A percentile compares a stretch with the other conserved stretches of the same genome.
Evolutionary conservation across 2,888 invertebrate genomes (phyloP).

Genomic region (Zaprionus lineosus): DNA sequence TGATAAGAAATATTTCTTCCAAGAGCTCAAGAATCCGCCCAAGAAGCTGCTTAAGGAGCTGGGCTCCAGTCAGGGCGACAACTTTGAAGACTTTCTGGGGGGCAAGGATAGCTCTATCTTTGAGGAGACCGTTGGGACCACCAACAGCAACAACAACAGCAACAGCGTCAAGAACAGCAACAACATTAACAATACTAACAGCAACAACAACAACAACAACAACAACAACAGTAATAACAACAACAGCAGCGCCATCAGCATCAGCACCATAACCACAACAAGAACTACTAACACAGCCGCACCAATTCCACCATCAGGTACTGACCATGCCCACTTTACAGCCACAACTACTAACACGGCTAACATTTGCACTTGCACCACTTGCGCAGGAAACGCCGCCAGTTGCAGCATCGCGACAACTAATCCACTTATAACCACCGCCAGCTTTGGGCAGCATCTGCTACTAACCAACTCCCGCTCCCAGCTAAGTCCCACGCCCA

Average conservation of each 20-base stretch:
- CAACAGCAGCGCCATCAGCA: conserved; percentile 37
- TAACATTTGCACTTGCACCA: conserved; percentile 77
- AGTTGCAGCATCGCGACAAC: conserved; percentile 11
- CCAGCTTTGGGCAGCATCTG: conserved; percentile 45
- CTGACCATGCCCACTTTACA: conserved; percentile 20
- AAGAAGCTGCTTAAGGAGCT: conserved; percentile 96
- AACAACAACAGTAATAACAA: conserved; percentile 37
- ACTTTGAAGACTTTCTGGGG: conserved; percentile 64
- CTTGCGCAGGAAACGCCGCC: conserved; percentile 50
- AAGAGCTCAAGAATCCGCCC: conserved; percentile 96
- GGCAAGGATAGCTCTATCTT: conserved; percentile 54
- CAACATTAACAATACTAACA: conserved; percentile 13
- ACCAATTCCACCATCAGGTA: conserved; percentile 26
- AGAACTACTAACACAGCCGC: conserved; percentile 27
- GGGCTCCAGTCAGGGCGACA: conserved; percentile 65
- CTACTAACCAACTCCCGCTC: conserved; percentile 32
- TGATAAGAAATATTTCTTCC: conserved; percentile 98
- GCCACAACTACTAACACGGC: conserved; percentile 47
- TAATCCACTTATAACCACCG: too few species aligned
- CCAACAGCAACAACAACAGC: conserved; percentile 27
- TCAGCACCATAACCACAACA: conserved; percentile 37
- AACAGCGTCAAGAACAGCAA: conserved; percentile 32
- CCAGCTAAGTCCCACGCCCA: conserved; percentile 24
- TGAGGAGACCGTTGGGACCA: conserved; percentile 44
- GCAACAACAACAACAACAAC: conserved; percentile 22